These are phyloP conservation scores for Spheniscus humboldti DNA, from an alignment of 2,797 vertebrate species.

Conservation along the genomic window DNA sequence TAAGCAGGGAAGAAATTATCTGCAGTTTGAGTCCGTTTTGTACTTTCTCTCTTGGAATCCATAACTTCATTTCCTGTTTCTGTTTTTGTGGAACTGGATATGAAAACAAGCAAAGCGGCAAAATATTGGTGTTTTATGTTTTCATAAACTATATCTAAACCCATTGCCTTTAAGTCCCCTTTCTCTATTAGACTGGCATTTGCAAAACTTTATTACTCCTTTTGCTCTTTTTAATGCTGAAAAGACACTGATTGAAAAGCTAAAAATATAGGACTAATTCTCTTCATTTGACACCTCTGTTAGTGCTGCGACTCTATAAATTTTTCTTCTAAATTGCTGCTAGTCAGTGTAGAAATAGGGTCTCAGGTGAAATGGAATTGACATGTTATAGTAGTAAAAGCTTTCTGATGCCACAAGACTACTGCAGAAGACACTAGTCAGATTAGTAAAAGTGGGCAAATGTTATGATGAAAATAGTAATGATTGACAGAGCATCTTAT, in stretches of 20 bases:
- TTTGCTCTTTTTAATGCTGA: not conserved
- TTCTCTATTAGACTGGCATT: not conserved
- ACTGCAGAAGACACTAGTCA: not conserved
- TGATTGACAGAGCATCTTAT: not conserved
- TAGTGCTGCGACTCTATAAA: not conserved
- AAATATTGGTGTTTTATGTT: not conserved
- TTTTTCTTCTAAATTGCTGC: not conserved
- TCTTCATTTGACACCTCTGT: not conserved
- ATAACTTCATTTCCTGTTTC: conserved; percentile 6
- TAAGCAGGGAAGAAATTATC: not conserved
- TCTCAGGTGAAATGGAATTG: not conserved
- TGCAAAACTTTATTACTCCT: not conserved
- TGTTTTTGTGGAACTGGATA: not conserved
- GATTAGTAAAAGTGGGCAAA: not conserved
- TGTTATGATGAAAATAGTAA: not conserved
- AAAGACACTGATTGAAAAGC: not conserved
- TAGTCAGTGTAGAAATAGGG: not conserved
- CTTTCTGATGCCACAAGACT: not conserved
- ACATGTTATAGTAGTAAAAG: not conserved
- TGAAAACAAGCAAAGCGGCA: not conserved
- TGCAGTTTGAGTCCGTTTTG: not conserved
- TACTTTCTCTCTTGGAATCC: not conserved
- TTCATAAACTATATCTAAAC: not conserved
- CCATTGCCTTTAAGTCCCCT: not conserved
- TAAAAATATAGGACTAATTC: not conserved